Evolutionary conservation across 2,113 vertebrate genomes (phyloP).

Genomic region (Muscicapa adusta): DNA sequence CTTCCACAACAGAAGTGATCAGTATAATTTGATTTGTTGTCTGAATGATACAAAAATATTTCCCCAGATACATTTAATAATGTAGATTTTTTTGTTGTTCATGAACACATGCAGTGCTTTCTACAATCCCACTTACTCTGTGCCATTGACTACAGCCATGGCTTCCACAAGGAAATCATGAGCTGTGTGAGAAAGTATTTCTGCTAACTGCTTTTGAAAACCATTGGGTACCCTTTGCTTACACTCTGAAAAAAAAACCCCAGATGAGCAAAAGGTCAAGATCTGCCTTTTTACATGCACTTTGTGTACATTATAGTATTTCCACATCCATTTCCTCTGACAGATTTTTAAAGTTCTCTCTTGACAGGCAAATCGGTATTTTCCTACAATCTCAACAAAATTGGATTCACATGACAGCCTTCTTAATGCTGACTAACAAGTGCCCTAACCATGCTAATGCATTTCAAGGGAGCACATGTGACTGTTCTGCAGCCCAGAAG

Average conservation of each 20-base stretch:
- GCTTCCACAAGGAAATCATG: neutral
- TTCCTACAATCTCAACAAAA: constrained; percentile 35
- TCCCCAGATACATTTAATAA: neutral
- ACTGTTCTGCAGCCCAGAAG: constrained; percentile 13
- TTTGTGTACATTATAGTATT: constrained; percentile 32
- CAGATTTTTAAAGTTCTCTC: constrained; percentile 14
- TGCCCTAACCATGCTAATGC: constrained; percentile 13
- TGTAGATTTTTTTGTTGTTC: neutral
- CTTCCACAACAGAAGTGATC: neutral
- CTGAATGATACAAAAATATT: neutral
- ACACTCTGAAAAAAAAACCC: neutral
- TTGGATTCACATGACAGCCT: constrained; percentile 45
- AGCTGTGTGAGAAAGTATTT: neutral
- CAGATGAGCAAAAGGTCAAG: constrained; percentile 10
- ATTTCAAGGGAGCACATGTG: neutral
- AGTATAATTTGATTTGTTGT: neutral
- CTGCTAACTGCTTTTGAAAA: neutral
- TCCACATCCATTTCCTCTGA: constrained; percentile 37
- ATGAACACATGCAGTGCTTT: neutral
- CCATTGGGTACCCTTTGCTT: neutral
- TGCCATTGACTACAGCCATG: neutral
- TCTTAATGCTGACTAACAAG: constrained; percentile 47
- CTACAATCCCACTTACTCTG: neutral
- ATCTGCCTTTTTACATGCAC: neutral
- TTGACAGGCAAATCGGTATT: constrained; percentile 41